Percentiles rank a stretch among this genome's conserved stretches.
Evolutionary conservation across 1,140 invertebrate genomes (phyloP).

Genomic region (Lepidurus packardi): DNA sequence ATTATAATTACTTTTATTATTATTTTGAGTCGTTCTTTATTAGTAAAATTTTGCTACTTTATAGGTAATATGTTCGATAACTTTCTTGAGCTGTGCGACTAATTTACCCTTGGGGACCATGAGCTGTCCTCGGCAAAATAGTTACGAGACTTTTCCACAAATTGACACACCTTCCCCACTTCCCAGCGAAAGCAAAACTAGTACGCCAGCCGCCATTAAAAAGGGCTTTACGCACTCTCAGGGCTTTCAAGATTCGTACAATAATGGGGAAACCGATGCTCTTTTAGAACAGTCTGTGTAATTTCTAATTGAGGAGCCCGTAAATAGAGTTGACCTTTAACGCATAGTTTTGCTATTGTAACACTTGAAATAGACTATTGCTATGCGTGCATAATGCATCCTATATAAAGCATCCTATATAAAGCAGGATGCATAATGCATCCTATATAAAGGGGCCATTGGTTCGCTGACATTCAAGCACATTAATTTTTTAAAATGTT

Average conservation of each 20-base stretch:
- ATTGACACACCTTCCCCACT: background rate
- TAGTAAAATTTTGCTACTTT: background rate
- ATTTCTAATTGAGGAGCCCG: background rate
- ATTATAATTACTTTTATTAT: background rate
- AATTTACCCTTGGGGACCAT: background rate
- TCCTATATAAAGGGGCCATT: no score
- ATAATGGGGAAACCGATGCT: background rate
- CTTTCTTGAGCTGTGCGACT: background rate
- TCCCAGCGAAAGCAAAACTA: background rate
- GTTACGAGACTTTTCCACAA: background rate
- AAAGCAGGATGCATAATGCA: no score
- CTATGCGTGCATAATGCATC: no score
- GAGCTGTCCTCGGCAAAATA: slow-evolving; percentile 14
- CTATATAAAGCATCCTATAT: no score
- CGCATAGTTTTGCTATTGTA: background rate
- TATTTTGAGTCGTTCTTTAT: background rate
- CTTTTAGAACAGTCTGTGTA: background rate
- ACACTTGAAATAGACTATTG: no score
- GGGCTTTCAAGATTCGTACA: background rate
- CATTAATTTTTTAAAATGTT: background rate
- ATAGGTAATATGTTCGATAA: background rate
- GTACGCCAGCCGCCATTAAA: background rate
- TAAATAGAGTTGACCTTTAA: background rate
- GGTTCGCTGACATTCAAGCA: background rate
- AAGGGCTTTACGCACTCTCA: background rate